phyloP scores from a whole-genome alignment of 2,113 vertebrate genomes.

The Tricholaema leucomelas region DNA sequence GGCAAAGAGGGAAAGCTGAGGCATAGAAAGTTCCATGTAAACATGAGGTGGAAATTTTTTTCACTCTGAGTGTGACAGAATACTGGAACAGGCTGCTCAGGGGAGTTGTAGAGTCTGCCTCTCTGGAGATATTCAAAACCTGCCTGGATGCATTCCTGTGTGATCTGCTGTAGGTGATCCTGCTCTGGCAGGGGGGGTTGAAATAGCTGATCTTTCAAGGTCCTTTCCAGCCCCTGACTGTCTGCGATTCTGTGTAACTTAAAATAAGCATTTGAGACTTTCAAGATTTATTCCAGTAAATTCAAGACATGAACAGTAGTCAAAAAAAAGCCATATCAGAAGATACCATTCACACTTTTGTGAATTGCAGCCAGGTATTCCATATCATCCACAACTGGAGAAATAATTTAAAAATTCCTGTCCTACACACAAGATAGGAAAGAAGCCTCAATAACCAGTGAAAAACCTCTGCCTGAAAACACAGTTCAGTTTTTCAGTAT shows the following conservation, averaged over 20 bases:
- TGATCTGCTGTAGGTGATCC: too few species aligned
- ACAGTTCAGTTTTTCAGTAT: neutral
- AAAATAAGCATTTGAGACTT: neutral
- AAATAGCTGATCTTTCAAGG: too few species aligned
- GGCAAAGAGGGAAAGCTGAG: too few species aligned
- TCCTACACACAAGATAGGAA: neutral
- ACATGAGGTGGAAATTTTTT: too few species aligned
- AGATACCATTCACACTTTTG: neutral
- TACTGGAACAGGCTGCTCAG: too few species aligned
- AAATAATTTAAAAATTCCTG: neutral
- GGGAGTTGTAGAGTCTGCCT: too few species aligned
- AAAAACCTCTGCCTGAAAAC: neutral
- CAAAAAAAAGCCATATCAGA: accelerated
- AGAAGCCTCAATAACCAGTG: neutral
- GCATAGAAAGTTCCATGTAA: too few species aligned
- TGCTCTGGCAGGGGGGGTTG: too few species aligned
- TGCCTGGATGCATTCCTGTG: too few species aligned
- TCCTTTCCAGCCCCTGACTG: too few species aligned
- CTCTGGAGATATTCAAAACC: too few species aligned
- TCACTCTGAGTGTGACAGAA: too few species aligned
- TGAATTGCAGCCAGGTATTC: neutral
- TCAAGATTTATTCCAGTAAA: neutral
- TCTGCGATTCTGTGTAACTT: neutral
- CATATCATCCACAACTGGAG: neutral
- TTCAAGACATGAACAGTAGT: neutral